These are phyloP conservation scores for Alligator sinensis DNA, from an alignment of 2,113 vertebrate species.

Conservation along the genomic window DNA sequence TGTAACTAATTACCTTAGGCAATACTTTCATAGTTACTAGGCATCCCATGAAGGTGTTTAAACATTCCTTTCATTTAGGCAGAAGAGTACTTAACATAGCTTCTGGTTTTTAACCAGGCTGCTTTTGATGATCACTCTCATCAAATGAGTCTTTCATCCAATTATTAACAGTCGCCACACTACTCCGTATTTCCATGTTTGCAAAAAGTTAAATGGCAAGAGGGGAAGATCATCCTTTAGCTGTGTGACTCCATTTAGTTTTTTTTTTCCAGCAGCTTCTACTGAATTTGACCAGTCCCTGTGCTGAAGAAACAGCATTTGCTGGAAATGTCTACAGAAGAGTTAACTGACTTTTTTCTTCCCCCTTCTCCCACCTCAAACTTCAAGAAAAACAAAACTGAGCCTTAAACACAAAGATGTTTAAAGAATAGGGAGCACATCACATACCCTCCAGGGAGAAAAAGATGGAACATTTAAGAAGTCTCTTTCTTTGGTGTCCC, in stretches of 20 bases:
- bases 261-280: not conserved
- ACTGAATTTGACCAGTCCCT: not conserved
- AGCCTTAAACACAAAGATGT: not conserved
- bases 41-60: not conserved
- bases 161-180: not conserved
- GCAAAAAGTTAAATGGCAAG: fast-evolving
- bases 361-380: not conserved
- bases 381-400: not conserved
- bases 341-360: not conserved
- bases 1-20: not conserved
- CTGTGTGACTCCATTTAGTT: not conserved
- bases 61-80: not conserved
- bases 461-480: no score
- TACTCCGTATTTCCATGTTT: not conserved
- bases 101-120: not conserved
- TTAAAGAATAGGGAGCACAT: not conserved
- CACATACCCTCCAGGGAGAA: no score
- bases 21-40: not conserved
- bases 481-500: no score
- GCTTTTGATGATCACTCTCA: no score
- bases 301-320: not conserved
- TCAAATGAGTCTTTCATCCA: not conserved
- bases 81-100: not conserved
- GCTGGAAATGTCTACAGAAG: not conserved
- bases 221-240: not conserved